These are phyloP conservation scores for Rostratula benghalensis DNA, from an alignment of 2,113 vertebrate genomes.

Conservation along the genomic window DNA sequence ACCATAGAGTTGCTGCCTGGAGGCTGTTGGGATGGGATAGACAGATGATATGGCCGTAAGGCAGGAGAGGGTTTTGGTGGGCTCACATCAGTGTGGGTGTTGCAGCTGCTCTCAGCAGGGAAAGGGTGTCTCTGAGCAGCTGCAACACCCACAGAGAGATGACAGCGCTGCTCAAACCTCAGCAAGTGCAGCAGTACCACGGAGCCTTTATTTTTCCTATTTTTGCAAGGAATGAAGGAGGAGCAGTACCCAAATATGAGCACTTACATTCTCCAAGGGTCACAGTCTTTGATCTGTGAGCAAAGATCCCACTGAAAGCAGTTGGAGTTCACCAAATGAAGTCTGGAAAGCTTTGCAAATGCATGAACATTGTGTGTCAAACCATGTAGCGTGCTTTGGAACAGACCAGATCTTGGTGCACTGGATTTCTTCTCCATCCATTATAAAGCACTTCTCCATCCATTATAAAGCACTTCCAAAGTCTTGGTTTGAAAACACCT, in stretches of 20 bases:
- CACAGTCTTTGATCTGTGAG: conserved; percentile 7
- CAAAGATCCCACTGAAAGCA: conserved; percentile 16
- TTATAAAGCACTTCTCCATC: not conserved
- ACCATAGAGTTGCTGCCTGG: not conserved
- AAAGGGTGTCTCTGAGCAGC: not conserved
- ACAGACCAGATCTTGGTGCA: not conserved
- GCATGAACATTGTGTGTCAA: not conserved
- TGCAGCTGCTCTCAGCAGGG: not conserved
- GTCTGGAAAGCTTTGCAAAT: not conserved
- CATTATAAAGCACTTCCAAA: not conserved
- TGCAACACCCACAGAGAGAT: rapidly evolving
- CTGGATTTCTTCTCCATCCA: not conserved
- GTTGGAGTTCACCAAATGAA: conserved; percentile 20
- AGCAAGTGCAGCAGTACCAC: not conserved
- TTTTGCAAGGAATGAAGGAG: conserved; percentile 40
- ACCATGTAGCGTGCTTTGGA: not conserved
- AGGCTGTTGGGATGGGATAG: not conserved
- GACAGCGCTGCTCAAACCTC: not conserved
- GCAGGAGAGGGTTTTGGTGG: not conserved
- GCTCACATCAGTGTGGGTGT: not conserved
- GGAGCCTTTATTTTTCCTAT: not conserved
- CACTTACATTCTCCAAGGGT: not conserved
- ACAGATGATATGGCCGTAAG: not conserved
- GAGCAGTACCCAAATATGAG: not conserved
- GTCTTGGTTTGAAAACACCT: not conserved